A percentile compares a stretch with the other conserved stretches of the same genome.
phyloP scores from a whole-genome alignment of 2,797 vertebrate genomes.

The Betta splendens region DNA sequence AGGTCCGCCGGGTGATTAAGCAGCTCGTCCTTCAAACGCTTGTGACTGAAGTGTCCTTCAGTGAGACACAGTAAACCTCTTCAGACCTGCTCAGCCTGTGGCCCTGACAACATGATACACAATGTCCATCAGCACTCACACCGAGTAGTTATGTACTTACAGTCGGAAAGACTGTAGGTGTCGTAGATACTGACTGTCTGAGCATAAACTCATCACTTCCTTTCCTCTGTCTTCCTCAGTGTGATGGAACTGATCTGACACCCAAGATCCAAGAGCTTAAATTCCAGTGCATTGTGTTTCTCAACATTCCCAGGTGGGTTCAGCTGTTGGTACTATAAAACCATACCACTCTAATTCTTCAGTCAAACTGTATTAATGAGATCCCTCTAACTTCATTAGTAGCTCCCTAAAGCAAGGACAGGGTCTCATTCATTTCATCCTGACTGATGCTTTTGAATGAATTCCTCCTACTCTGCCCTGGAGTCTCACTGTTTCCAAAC shows the following conservation, averaged over 20 bases:
- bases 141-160: too few species aligned
- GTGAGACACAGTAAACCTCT: not conserved
- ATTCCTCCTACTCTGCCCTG: slow-evolving; percentile 3
- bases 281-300: slow-evolving; percentile 99
- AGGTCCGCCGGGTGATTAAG: slow-evolving; percentile 53
- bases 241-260: slow-evolving; percentile 97
- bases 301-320: slow-evolving; percentile 96
- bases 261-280: slow-evolving; percentile 99
- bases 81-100: not conserved
- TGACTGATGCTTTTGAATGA: slow-evolving; percentile 5
- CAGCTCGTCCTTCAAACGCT: slow-evolving; percentile 46
- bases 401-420: not conserved
- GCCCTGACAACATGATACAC: slow-evolving; percentile 1
- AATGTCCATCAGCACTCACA: too few species aligned
- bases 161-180: too few species aligned
- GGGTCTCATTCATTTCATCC: not conserved
- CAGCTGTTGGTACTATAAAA: not conserved
- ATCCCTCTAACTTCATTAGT: not conserved
- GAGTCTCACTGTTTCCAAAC: not conserved
- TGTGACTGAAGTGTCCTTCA: slow-evolving; percentile 35
- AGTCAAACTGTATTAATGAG: slow-evolving; percentile 6
- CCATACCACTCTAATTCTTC: not conserved
- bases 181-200: too few species aligned
- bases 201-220: not conserved
- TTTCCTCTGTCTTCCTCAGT: slow-evolving; percentile 77